Percentiles rank a stretch among this genome's conserved stretches.
Evolutionary conservation across 2,797 vertebrate species (phyloP).

Genomic region (Danio albolineatus): DNA sequence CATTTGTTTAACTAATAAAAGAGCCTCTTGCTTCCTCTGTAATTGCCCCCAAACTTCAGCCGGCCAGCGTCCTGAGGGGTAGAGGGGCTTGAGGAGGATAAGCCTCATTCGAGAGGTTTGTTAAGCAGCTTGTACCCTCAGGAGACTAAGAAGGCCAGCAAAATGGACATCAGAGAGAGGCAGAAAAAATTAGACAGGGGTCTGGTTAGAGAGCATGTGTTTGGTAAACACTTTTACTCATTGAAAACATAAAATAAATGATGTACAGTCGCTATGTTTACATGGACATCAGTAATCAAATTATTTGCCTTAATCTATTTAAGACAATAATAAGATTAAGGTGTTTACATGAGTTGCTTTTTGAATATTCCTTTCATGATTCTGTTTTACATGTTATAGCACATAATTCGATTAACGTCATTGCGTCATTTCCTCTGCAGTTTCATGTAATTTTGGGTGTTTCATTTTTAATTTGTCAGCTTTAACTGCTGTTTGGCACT

Average conservation of each 20-base stretch:
- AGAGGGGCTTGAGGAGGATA: constrained; percentile 60
- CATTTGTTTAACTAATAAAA: constrained; percentile 69
- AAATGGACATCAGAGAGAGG: constrained; percentile 75
- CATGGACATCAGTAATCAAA: too few relatives aligned
- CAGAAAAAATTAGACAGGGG: constrained; percentile 39
- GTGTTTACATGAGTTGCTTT: too few relatives aligned
- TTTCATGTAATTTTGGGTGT: too few relatives aligned
- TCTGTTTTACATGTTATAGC: too few relatives aligned
- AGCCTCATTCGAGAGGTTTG: constrained; percentile 70
- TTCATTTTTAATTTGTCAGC: too few relatives aligned
- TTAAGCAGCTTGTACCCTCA: constrained; percentile 63
- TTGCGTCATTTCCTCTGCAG: too few relatives aligned
- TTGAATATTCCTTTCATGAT: too few relatives aligned
- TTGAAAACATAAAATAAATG: neutral
- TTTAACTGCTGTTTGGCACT: too few relatives aligned
- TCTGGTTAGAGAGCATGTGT: constrained; percentile 1
- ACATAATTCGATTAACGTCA: too few relatives aligned
- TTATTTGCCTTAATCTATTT: too few relatives aligned
- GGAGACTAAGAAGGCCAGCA: constrained; percentile 71
- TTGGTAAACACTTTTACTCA: neutral
- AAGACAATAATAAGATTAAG: too few relatives aligned
- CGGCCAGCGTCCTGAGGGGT: constrained; percentile 65
- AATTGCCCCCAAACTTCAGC: constrained; percentile 76
- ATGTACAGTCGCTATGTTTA: too few relatives aligned
- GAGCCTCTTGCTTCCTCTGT: constrained; percentile 69